phyloP scores from a whole-genome alignment of 2,113 vertebrate genomes.

The Scopus umbretta region DNA sequence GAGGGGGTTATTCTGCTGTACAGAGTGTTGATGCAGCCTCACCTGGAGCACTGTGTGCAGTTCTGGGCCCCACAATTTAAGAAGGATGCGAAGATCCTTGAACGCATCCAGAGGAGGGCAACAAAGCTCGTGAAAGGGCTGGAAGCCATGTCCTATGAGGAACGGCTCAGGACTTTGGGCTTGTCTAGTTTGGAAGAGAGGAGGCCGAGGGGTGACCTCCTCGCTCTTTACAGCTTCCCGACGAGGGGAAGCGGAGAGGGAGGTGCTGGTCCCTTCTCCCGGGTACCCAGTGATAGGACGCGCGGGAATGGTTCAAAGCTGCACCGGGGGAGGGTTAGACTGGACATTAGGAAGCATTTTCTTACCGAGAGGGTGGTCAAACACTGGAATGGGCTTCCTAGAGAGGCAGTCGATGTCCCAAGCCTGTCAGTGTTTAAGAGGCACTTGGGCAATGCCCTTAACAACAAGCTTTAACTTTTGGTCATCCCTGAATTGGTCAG shows the following conservation, averaged over 20 bases:
- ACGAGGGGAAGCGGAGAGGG: background rate
- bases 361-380: too few species aligned
- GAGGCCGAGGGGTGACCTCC: too few species aligned
- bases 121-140: too few species aligned
- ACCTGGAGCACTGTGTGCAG: too few species aligned
- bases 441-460: background rate
- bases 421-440: background rate
- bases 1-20: background rate
- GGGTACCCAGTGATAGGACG: fast-evolving
- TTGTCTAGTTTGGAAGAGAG: too few species aligned
- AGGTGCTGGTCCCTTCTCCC: background rate
- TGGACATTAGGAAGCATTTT: background rate
- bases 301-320: background rate
- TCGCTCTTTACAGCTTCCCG: background rate
- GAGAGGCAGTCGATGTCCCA: too few species aligned
- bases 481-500: background rate
- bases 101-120: too few species aligned
- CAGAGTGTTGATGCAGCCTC: too few species aligned
- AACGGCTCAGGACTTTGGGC: too few species aligned
- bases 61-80: too few species aligned
- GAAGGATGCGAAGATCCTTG: too few species aligned
- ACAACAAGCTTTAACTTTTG: background rate
- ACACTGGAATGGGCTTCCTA: background rate
- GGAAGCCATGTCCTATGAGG: too few species aligned
- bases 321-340: background rate